These are phyloP conservation scores for Calidris pugnax DNA, from an alignment of 2,113 vertebrate genomes.

Conservation along the genomic window DNA sequence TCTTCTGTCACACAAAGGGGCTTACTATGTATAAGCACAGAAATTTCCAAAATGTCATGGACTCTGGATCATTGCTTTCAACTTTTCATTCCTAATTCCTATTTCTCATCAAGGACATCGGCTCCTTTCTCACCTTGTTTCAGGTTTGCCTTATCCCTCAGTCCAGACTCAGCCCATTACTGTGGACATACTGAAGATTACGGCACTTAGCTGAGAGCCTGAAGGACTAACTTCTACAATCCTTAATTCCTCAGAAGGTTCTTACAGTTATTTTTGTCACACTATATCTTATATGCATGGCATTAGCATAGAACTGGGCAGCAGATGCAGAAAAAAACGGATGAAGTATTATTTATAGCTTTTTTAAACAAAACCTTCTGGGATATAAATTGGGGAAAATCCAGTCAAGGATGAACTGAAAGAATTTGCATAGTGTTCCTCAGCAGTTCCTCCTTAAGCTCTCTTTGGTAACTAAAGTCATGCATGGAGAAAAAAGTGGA, in stretches of 20 bases:
- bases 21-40: neutral
- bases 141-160: neutral
- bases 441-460: neutral
- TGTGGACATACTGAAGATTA: neutral
- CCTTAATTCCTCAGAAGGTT: neutral
- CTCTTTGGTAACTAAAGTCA: neutral
- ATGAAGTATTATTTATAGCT: neutral
- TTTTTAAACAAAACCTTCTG: neutral
- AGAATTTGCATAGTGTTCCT: neutral
- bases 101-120: neutral
- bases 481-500: neutral
- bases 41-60: neutral
- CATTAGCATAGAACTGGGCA: neutral
- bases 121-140: neutral
- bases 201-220: neutral
- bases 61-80: neutral
- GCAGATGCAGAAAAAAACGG: neutral
- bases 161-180: neutral
- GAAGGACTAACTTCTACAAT: neutral
- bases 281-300: neutral
- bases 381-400: neutral
- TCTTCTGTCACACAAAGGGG: neutral
- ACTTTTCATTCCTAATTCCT: neutral
- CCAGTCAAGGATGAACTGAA: neutral
- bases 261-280: neutral